Conservation (phyloP, 2,888 invertebrate species). For the Mycalesis mineus region DNA sequence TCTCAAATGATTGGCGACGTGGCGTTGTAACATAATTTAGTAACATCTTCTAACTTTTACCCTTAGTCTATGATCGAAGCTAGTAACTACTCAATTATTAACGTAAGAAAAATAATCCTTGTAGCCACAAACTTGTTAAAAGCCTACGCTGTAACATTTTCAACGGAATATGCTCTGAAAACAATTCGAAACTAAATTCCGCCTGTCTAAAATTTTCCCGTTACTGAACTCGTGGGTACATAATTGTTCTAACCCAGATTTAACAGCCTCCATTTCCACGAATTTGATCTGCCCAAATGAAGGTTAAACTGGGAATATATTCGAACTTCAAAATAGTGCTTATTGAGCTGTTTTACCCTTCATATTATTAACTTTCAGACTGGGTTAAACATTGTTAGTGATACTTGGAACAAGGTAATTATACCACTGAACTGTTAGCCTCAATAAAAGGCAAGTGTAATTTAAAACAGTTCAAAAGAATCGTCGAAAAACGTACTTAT, state of each 20-base stretch:
- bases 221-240: not conserved
- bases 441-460: too few species aligned
- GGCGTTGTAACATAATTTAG: too few species aligned
- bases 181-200: slow-evolving; percentile 1
- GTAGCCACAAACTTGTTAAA: not conserved
- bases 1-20: too few species aligned
- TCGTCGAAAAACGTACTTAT: too few species aligned
- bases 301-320: not conserved
- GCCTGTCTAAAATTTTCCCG: not conserved
- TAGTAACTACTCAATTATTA: not conserved
- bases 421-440: too few species aligned
- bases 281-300: not conserved
- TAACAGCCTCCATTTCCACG: not conserved
- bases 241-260: not conserved
- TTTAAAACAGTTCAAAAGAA: too few species aligned
- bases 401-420: too few species aligned
- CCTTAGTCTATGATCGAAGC: not conserved
- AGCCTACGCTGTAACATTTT: not conserved
- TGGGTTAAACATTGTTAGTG: too few species aligned
- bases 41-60: not conserved
- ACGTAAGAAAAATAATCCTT: not conserved
- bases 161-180: not conserved
- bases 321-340: too few species aligned
- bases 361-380: too few species aligned
- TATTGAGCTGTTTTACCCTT: too few species aligned